A percentile compares a stretch with the other conserved stretches of the same genome.
These are phyloP conservation scores for Aleiodes testaceus DNA, from an alignment of 2,888 invertebrate genomes.

Conservation along the genomic window DNA sequence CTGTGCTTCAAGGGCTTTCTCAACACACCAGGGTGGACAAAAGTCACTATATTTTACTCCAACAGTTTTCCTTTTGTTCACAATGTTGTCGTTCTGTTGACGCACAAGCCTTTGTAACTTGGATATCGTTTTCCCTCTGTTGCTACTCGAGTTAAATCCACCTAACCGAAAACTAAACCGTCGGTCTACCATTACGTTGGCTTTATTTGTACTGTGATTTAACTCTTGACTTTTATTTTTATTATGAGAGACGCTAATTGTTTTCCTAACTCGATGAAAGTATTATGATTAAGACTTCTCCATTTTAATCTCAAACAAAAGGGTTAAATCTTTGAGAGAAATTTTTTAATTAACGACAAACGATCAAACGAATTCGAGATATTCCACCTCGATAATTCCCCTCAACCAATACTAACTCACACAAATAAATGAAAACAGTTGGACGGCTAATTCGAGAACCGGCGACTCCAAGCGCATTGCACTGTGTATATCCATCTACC, in stretches of 20 bases:
- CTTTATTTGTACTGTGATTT: neutral
- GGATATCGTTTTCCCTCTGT: conserved; percentile 16
- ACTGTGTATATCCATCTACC: neutral
- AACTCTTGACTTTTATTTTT: no score
- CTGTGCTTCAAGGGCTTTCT: conserved; percentile 6
- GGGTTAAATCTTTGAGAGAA: conserved; percentile 2
- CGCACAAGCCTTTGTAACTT: conserved; percentile 17
- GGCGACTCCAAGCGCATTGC: conserved; percentile 21
- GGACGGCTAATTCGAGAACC: conserved; percentile 23
- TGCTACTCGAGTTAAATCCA: conserved; percentile 7
- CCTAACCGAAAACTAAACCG: neutral
- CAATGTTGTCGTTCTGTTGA: conserved; percentile 14
- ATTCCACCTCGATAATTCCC: conserved; percentile 42
- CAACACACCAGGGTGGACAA: neutral
- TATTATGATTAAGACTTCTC: neutral
- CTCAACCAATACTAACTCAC: neutral
- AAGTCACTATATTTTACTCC: conserved; percentile 12
- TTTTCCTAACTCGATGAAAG: no score
- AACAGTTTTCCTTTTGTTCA: conserved; percentile 18
- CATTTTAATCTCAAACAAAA: conserved; percentile 6
- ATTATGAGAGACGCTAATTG: no score
- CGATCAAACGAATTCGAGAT: conserved; percentile 35
- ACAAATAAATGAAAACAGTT: neutral
- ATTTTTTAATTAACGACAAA: conserved; percentile 5
- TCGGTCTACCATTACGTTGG: neutral